Base-by-base conservation (phyloP, 2,888 invertebrate species). In the Toxonevra muliebris region DNA sequence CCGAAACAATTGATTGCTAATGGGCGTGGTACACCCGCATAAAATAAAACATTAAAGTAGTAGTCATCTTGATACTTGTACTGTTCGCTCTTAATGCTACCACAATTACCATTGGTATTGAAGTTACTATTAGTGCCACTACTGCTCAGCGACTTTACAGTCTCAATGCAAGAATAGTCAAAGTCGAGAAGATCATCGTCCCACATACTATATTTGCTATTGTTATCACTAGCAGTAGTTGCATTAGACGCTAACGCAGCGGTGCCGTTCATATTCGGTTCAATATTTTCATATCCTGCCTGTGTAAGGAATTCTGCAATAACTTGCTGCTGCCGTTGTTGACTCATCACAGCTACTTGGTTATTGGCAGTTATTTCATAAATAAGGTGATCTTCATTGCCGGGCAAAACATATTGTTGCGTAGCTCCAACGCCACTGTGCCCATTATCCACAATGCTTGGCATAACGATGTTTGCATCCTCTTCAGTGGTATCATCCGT, bases 1-100 rank as follows among this genome's bases (percentile, higher is more conserved):
- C 81, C 82, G 64, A 82, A 82, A 3, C 79, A 77, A 66, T 82
- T 82, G 69, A 82, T 76, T 20, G 81, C 76, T 66, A 82, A 66
- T 4, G 81, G 81, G 17, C 80, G 78, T 1, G 81, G 81, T 43
- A 80, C 67, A 3, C 78, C 77, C 0, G 80, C 71, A 61, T 81
- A 82, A 30, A 79, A 74, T 68, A 77, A 78, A 54, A 80, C 76
- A 66, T 81, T 82, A 54, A 77, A 81, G 60, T 77, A 81, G 60
- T 75, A 69, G 65, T 81, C 80, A 52, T 81, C 80, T n/a, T 79
- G 77, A 52, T 76, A 77, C 76, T 80, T 71, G 13, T 67, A 69
- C 10, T 61, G 63, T n/a, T 73, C 73, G 30, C 15, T 68, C 70
- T 73, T 73, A 54, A 70, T 48, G 10, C 53, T 73, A 65, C 19